Base-by-base conservation (phyloP, 92 coral and sea anemone species). In the Palythoa grandis region DNA sequence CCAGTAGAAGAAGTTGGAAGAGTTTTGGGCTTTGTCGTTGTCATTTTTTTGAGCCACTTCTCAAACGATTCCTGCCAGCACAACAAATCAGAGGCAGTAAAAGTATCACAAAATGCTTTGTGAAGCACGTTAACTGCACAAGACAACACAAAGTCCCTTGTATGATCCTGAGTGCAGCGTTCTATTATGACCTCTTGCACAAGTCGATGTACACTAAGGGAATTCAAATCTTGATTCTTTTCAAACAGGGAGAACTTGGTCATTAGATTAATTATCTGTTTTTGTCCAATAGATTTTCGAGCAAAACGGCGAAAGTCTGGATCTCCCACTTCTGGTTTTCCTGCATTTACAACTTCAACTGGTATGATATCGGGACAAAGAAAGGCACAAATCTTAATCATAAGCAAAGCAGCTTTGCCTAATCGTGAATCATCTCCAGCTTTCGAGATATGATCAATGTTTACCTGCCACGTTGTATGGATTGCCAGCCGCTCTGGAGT, bases 391-490 rank as follows among this genome's bases (percentile, higher is more conserved):
- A 87, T 53, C 38, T 87, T 78, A 63, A 79, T 87, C 60, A 87
- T 70, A 29, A 29, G 35, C 1, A 29, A 29, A 29, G 35, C 35
- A 29, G 35, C 35, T 29, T 29, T 29, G 35, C 85, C 89, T 39
- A 87, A 73, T 1, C 79, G 24, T 39, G 39, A 23, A 20, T 73
- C 90, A 0, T 22, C 68, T 66, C 70, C 86, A 11, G 40, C 56
- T 22, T 91, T 57, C 4, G 35, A 29, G 1, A 88, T 69, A 37
- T 88, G 74, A 35, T 58, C 83, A 60, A 91, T 77, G 53, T 91
- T 91, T 3, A 91, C 77, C 50, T 50, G 92, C 94, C 94, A 88
- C 0, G 92, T 91, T 23, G 94, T 88, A 16, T 84, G 88, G 15
- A 91, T 86, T 38, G 92, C 89, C 60, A 79, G 66, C 48, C 94